phyloP scores from a whole-genome alignment of 2,113 vertebrate species.

The Mobula birostris region DNA sequence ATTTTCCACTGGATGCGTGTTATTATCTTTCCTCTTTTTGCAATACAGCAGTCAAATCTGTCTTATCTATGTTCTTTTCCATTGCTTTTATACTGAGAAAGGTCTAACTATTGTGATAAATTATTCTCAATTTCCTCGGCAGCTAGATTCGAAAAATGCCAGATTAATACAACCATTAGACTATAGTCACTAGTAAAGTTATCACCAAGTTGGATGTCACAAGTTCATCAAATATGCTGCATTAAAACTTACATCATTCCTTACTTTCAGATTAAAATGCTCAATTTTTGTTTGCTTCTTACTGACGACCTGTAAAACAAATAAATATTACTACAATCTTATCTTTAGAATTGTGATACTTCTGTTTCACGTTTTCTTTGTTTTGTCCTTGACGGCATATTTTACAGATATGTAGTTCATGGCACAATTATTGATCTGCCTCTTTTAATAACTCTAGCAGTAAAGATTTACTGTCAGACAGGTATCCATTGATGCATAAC shows the following conservation, averaged over 20 bases:
- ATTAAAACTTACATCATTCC: not conserved
- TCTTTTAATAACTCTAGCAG: not conserved
- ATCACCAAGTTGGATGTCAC: not conserved
- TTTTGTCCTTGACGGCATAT: not conserved
- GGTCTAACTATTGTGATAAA: not conserved
- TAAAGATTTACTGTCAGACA: constrained; percentile 9
- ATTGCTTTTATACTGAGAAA: not conserved
- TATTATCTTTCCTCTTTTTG: not conserved
- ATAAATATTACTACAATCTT: not conserved
- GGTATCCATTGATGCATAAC: not conserved
- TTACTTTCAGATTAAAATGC: not conserved
- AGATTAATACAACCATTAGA: not conserved
- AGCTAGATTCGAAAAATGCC: no score
- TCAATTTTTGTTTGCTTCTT: not conserved
- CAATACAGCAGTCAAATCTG: not conserved
- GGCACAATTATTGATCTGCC: constrained; percentile 16
- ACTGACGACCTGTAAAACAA: not conserved
- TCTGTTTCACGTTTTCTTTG: not conserved
- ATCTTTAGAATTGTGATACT: constrained; percentile 12
- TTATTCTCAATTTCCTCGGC: not conserved
- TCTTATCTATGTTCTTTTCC: not conserved
- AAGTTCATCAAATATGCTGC: not conserved
- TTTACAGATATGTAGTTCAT: not conserved
- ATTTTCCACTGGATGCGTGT: not conserved
- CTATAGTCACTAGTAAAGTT: not conserved